These are phyloP conservation scores for Drosophila cardini DNA, from an alignment of 1,140 invertebrate genomes.

Conservation along the genomic window DNA sequence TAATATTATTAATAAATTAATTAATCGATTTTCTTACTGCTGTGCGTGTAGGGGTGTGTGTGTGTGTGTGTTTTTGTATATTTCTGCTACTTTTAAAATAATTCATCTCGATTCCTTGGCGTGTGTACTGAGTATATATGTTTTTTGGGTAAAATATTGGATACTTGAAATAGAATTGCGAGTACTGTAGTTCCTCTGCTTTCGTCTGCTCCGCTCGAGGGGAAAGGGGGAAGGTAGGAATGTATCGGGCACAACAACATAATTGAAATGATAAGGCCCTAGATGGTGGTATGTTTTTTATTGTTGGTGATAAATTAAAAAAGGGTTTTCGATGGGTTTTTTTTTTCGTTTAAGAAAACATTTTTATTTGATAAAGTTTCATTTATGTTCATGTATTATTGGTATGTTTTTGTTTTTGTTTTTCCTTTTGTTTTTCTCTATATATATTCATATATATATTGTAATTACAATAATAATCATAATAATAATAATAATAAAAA, in stretches of 20 bases:
- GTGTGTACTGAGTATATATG: conserved; percentile 14
- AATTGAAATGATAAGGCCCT: conserved; percentile 44
- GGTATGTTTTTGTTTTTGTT: conserved; percentile 66
- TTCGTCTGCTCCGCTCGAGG: conserved; percentile 26
- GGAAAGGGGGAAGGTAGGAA: background rate
- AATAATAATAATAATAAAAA: conserved; percentile 65
- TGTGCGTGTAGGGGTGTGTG: conserved; percentile 15
- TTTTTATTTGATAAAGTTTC: conserved; percentile 81
- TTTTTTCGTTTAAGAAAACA: conserved; percentile 71
- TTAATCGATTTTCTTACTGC: conserved; percentile 14
- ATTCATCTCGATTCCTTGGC: conserved; percentile 1
- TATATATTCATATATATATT: conserved; percentile 19
- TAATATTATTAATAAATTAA: conserved; percentile 34
- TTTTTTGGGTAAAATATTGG: background rate
- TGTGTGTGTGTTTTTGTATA: conserved; percentile 7
- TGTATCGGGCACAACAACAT: conserved; percentile 24
- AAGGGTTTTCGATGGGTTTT: conserved; percentile 72
- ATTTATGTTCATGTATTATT: conserved; percentile 77
- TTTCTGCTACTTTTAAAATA: conserved; percentile 12
- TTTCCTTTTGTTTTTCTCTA: conserved; percentile 18
- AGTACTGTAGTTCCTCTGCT: conserved; percentile 71
- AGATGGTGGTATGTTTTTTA: conserved; percentile 24
- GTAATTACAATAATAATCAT: conserved; percentile 62
- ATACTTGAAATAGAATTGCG: conserved; percentile 49
- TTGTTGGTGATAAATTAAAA: conserved; percentile 40